Evolutionary conservation across 2,888 invertebrate genomes (phyloP).

Genomic region (Zhuqinia jingwanae): DNA sequence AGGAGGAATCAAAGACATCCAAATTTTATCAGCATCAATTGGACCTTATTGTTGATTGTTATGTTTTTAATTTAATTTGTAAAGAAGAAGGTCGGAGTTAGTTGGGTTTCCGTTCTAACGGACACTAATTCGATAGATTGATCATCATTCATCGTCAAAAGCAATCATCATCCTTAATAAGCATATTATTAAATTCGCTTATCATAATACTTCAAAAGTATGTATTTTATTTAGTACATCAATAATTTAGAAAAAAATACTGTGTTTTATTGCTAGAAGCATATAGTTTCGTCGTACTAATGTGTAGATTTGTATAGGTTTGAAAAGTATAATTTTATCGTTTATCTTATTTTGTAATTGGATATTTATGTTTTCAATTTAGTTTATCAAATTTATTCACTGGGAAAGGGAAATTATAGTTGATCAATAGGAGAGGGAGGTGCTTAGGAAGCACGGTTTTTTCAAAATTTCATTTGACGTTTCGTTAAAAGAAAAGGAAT

Average conservation of each 20-base stretch:
- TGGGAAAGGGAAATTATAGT: not conserved
- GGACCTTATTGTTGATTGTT: conserved; percentile 66
- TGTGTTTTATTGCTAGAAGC: conserved; percentile 27
- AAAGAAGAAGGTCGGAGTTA: conserved; percentile 47
- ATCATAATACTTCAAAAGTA: conserved; percentile 30
- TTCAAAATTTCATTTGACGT: not conserved
- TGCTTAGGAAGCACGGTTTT: conserved; percentile 17
- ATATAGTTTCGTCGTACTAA: conserved; percentile 28
- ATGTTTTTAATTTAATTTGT: conserved; percentile 61
- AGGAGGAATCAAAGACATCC: conserved; percentile 64
- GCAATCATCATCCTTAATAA: conserved; percentile 29
- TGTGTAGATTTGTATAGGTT: conserved; percentile 7
- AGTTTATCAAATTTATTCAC: too few species aligned
- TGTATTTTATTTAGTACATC: conserved; percentile 22
- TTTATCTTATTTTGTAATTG: conserved; percentile 12
- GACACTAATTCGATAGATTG: conserved; percentile 49
- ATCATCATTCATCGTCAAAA: conserved; percentile 46
- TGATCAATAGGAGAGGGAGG: conserved; percentile 10
- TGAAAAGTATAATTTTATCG: conserved; percentile 26
- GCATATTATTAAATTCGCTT: conserved; percentile 42
- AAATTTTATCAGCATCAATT: conserved; percentile 46
- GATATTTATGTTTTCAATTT: not conserved
- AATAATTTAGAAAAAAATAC: conserved; percentile 15
- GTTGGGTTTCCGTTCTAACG: conserved; percentile 50
- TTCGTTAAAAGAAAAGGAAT: not conserved